Base-by-base conservation (phyloP, 2,113 vertebrate genomes). In the Fregata magnificens region DNA sequence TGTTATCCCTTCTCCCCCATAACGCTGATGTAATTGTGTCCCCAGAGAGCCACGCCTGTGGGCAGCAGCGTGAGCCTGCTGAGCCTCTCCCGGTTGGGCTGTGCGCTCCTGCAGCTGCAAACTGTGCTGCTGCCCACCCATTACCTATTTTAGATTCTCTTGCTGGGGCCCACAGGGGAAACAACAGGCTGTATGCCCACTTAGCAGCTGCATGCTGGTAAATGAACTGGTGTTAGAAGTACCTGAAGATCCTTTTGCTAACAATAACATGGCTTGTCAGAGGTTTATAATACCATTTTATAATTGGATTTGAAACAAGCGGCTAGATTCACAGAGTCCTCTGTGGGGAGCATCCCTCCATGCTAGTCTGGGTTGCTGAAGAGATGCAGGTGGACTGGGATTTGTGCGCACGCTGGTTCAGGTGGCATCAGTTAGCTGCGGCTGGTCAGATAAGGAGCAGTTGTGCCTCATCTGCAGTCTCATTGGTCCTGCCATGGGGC, bases 131-230 rank as follows among this genome's bases (percentile, higher is more conserved):
- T 95, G 80, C 65, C 71, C 74, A 47, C n/a, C 56, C 44, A 4
- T 13, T 38, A 47, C 36, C 69, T 34, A 26, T 71, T 88, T 66
- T 45, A 92, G 47, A 25, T 82, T 25, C 5, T 31, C 62, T 63
- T 77, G 55, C 66, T 78, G 82, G 13, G 47, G 28, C 38, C 73
- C n/a, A 36, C 5, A 8, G 42, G 56, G 71, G 47, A 72, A 81
- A 83, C 45, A 72, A 45, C 18, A 34, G 79, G 50, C 59, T 53
- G 28, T 25, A 16, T 17, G 62, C 62, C 70, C 40, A 66, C 49
- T 85, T 85, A 89, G 72, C 47, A 86, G 82, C 87, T 84, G 59
- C 87, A 21, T 40, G 82, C 84, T 95, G 66, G 8, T 89, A 91
- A 83, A 95, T 82, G 21, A 77, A 67, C 59, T 70, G 45, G 36